Evolutionary conservation across 2,888 invertebrate genomes (phyloP).

Genomic region (Acrobasis suavella): DNA sequence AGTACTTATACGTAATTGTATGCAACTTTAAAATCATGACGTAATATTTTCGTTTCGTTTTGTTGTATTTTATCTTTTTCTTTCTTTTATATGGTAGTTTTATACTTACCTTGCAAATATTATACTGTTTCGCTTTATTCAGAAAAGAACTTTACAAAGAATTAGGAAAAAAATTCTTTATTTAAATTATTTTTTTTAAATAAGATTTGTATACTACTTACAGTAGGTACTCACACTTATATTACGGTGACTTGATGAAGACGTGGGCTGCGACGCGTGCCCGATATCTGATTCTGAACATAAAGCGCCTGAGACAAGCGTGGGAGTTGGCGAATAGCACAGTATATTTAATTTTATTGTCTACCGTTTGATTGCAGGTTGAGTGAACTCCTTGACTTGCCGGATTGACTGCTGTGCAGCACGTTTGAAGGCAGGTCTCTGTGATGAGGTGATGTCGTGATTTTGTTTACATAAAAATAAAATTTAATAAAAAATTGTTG

Average conservation of each 20-base stretch:
- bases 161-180: too few relatives aligned
- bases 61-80: not conserved
- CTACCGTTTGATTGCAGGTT: not conserved
- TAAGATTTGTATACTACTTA: too few relatives aligned
- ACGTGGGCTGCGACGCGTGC: conserved; percentile 1
- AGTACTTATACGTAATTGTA: conserved; percentile 4
- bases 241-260: not conserved
- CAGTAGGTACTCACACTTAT: too few relatives aligned
- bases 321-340: not conserved
- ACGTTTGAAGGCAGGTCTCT: not conserved
- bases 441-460: too few relatives aligned
- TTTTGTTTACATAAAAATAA: too few relatives aligned
- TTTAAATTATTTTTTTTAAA: too few relatives aligned
- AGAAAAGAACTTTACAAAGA: too few relatives aligned
- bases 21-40: not conserved
- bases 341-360: not conserved
- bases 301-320: not conserved
- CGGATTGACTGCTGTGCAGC: not conserved
- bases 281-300: not conserved
- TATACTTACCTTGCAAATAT: too few relatives aligned
- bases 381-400: not conserved
- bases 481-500: too few relatives aligned
- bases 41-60: not conserved
- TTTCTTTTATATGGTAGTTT: too few relatives aligned
- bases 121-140: too few relatives aligned